These are phyloP conservation scores for Diaphora mendica DNA, from an alignment of 2,888 invertebrate species.

Conservation along the genomic window DNA sequence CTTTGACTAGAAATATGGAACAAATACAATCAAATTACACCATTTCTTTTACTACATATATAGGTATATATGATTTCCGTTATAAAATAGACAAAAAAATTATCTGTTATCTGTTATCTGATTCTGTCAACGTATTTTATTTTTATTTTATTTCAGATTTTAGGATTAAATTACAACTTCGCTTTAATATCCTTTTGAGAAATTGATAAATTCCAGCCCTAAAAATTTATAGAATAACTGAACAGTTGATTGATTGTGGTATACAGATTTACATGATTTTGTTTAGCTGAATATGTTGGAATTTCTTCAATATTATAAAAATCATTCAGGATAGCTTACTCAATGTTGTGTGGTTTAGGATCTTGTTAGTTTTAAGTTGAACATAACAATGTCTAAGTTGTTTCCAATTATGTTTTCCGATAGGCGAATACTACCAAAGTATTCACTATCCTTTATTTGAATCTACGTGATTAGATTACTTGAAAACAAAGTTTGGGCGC, in stretches of 20 bases:
- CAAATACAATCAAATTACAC: neutral
- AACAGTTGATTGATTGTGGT: neutral
- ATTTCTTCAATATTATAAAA: neutral
- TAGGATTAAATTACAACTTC: too few relatives aligned
- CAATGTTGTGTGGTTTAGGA: neutral
- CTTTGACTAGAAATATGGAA: neutral
- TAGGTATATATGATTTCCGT: too few relatives aligned
- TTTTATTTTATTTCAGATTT: too few relatives aligned
- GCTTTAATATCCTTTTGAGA: too few relatives aligned
- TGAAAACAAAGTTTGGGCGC: constrained; percentile 32
- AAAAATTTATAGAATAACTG: neutral
- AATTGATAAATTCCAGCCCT: neutral
- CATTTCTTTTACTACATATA: too few relatives aligned
- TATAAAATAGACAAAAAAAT: too few relatives aligned
- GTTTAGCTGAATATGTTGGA: neutral
- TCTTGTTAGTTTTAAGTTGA: neutral
- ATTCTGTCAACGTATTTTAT: too few relatives aligned
- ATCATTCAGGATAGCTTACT: neutral
- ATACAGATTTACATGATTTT: neutral
- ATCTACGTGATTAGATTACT: constrained; percentile 41
- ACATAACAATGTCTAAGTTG: constrained; percentile 33
- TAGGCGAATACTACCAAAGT: constrained; percentile 6
- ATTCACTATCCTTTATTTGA: constrained; percentile 33
- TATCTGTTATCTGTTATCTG: too few relatives aligned
- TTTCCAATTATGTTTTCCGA: constrained; percentile 24